Percentiles rank a stretch among this genome's conserved stretches.
phyloP scores from a whole-genome alignment of 2,797 vertebrate species.

The Myotis myotis region DNA sequence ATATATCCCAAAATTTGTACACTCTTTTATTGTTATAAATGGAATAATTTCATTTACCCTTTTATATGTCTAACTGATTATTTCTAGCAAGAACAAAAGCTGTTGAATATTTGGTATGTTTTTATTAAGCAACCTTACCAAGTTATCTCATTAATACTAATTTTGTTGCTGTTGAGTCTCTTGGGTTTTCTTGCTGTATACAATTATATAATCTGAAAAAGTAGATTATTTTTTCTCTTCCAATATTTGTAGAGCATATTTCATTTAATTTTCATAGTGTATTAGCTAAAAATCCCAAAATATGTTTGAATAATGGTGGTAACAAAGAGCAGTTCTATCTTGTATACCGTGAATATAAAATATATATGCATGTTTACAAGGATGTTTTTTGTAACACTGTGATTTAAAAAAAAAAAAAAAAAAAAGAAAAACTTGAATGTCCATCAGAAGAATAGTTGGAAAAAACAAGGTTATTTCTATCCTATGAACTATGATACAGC shows the following conservation, averaged over 20 bases:
- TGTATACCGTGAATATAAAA: background rate
- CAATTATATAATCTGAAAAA: background rate
- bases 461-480: background rate
- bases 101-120: background rate
- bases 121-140: background rate
- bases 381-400: background rate
- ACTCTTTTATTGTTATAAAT: background rate
- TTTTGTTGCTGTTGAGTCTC: background rate
- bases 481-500: background rate
- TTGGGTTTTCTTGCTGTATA: background rate
- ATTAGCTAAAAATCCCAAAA: background rate
- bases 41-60: background rate
- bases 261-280: constrained; percentile 16
- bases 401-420: background rate
- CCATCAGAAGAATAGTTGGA: background rate
- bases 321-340: background rate
- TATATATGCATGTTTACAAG: background rate
- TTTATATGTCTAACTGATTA: background rate
- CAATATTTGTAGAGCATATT: background rate
- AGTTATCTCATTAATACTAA: background rate
- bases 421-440: background rate
- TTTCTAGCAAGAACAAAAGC: background rate
- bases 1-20: background rate
- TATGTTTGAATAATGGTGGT: background rate
- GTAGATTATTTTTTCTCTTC: background rate